Percentiles rank a stretch among this genome's conserved stretches.
phyloP scores from a whole-genome alignment of 2,888 invertebrate species.

The Timandra comae region DNA sequence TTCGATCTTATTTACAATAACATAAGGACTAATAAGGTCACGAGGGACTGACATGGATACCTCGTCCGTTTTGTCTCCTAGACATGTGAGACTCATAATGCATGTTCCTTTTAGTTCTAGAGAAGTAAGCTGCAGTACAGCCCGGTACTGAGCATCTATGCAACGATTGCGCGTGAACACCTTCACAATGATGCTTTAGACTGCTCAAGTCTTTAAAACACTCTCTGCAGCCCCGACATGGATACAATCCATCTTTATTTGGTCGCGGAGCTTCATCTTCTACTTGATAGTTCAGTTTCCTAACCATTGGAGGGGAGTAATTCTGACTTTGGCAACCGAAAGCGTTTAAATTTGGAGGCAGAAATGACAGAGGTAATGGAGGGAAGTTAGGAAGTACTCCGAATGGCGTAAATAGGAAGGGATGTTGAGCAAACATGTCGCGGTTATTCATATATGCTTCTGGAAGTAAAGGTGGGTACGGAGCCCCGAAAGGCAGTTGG shows the following conservation, averaged over 20 bases:
- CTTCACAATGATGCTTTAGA: conserved; percentile 85
- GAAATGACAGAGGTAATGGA: conserved; percentile 59
- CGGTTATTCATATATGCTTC: conserved; percentile 59
- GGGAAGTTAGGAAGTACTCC: conserved; percentile 70
- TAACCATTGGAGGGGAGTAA: conserved; percentile 48
- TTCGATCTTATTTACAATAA: conserved; percentile 6
- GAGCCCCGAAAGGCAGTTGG: conserved; percentile 46
- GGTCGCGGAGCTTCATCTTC: conserved; percentile 82
- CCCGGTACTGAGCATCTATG: conserved; percentile 85
- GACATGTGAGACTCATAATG: conserved; percentile 83
- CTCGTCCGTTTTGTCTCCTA: conserved; percentile 52
- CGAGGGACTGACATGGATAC: conserved; percentile 43
- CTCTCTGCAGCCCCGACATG: conserved; percentile 83
- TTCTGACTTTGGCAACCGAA: conserved; percentile 57
- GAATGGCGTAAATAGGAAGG: conserved; percentile 67
- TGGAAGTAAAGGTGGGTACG: conserved; percentile 55
- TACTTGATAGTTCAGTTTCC: conserved; percentile 76
- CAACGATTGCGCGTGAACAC: conserved; percentile 80
- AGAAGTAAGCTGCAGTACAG: conserved; percentile 87
- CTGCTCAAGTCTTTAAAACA: conserved; percentile 78
- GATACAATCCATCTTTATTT: conserved; percentile 80
- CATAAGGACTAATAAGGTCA: conserved; percentile 40
- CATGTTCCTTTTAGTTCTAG: conserved; percentile 85
- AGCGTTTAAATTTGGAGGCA: conserved; percentile 62
- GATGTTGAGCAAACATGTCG: conserved; percentile 63